phyloP scores from a whole-genome alignment of 2,113 vertebrate genomes.

The Erpornis zantholeuca region DNA sequence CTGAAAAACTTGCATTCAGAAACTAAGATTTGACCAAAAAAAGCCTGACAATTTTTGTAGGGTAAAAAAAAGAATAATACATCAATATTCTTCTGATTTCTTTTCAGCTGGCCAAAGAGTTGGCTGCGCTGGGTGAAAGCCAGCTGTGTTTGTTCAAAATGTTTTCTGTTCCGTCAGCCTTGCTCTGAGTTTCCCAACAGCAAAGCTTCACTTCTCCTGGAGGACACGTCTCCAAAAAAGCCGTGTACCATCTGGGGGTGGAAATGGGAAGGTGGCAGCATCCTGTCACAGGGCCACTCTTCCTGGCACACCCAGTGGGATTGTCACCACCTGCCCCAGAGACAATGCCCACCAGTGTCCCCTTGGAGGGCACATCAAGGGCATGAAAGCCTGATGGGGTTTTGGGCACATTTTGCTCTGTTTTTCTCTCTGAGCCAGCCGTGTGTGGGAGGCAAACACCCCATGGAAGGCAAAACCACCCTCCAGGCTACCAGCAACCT shows the following conservation, averaged over 20 bases:
- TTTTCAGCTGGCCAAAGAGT: constrained; percentile 43
- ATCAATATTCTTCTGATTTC: constrained; percentile 52
- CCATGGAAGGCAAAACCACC: background rate
- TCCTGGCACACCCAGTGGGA: background rate
- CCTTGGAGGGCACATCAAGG: background rate
- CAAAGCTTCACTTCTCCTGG: background rate
- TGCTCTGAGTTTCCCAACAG: background rate
- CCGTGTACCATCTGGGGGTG: fast-evolving
- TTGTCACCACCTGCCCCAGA: background rate
- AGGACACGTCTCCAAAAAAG: background rate
- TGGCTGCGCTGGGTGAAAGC: background rate
- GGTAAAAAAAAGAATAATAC: background rate
- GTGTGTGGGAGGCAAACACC: background rate
- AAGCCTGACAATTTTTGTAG: background rate
- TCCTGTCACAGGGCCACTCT: background rate
- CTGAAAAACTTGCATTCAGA: background rate
- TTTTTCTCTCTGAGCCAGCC: background rate
- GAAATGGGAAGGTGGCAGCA: background rate
- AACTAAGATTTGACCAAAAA: background rate
- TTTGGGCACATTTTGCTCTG: fast-evolving
- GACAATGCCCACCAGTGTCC: background rate
- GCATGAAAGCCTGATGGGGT: background rate
- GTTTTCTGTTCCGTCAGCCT: background rate
- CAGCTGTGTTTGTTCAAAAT: constrained; percentile 46
- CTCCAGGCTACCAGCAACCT: background rate